Conservation (phyloP, 1,140 invertebrate species). For the Chironomus tepperi region DNA sequence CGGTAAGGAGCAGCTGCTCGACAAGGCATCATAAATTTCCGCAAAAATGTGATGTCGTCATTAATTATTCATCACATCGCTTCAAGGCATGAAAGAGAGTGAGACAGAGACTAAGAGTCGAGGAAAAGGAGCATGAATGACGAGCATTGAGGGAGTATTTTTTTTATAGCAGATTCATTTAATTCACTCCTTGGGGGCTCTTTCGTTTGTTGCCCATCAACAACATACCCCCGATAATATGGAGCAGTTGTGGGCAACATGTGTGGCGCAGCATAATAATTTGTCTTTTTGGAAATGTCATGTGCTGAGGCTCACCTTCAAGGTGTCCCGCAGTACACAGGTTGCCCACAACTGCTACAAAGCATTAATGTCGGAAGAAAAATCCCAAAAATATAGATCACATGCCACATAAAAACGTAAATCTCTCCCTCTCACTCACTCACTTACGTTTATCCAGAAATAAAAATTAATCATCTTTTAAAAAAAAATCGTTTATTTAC, state of each 20-base stretch:
- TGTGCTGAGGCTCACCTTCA: too few relatives aligned
- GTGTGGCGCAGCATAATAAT: neutral
- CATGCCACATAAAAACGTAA: too few relatives aligned
- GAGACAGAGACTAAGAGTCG: neutral
- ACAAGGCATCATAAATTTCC: slow-evolving; percentile 13
- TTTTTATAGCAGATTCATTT: slow-evolving; percentile 14
- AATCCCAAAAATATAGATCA: too few relatives aligned
- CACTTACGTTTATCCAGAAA: too few relatives aligned
- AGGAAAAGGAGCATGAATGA: too few relatives aligned
- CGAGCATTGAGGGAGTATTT: neutral
- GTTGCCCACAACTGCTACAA: too few relatives aligned
- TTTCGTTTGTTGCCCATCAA: neutral
- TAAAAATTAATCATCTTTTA: too few relatives aligned
- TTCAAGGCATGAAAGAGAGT: slow-evolving; percentile 5
- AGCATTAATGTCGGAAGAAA: too few relatives aligned
- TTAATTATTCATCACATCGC: slow-evolving; percentile 13
- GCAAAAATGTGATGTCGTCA: slow-evolving; percentile 12
- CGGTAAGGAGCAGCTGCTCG: slow-evolving; percentile 3
- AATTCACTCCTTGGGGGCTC: slow-evolving; percentile 11
- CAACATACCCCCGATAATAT: neutral
- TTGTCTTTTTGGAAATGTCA: neutral
- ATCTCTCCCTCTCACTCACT: too few relatives aligned
- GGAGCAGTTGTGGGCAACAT: neutral
- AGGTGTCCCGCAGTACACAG: too few relatives aligned
- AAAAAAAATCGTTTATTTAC: neutral